phyloP scores from a whole-genome alignment of 2,888 invertebrate species.

The Linyphia triangularis region DNA sequence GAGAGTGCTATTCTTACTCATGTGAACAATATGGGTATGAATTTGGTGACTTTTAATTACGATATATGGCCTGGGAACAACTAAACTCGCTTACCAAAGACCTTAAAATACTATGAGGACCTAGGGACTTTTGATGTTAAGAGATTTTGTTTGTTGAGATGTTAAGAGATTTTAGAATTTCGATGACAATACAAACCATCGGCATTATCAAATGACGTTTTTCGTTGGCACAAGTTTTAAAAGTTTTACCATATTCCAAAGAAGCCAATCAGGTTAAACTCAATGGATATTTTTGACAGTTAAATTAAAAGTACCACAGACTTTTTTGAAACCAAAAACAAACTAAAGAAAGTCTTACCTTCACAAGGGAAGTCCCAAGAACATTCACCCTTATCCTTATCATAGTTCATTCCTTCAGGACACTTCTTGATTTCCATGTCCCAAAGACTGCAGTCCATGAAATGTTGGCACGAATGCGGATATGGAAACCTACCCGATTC shows the following conservation, averaged over 20 bases:
- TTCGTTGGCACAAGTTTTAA: neutral
- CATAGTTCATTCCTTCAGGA: constrained; percentile 41
- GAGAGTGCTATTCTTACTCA: no score
- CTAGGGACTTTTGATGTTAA: no score
- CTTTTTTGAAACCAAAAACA: neutral
- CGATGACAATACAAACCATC: no score
- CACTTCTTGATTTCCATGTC: constrained; percentile 8
- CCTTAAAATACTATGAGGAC: no score
- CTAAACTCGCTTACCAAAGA: no score
- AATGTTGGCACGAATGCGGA: constrained; percentile 36
- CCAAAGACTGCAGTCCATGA: constrained; percentile 20
- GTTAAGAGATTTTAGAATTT: no score
- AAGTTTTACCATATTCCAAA: neutral
- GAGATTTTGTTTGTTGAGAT: no score
- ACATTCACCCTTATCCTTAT: neutral
- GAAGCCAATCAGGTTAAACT: neutral
- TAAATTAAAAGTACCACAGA: neutral
- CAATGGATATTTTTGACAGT: neutral
- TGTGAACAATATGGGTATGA: no score
- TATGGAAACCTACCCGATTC: constrained; percentile 30
- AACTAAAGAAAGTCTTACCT: neutral
- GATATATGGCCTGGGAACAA: no score
- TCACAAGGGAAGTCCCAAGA: constrained; percentile 27
- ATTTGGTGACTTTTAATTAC: no score
- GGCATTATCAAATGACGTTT: neutral